Percentiles rank a stretch among this genome's conserved stretches.
These are phyloP conservation scores for Chrysopilus asiliformis DNA, from an alignment of 2,888 invertebrate genomes.

Conservation along the genomic window DNA sequence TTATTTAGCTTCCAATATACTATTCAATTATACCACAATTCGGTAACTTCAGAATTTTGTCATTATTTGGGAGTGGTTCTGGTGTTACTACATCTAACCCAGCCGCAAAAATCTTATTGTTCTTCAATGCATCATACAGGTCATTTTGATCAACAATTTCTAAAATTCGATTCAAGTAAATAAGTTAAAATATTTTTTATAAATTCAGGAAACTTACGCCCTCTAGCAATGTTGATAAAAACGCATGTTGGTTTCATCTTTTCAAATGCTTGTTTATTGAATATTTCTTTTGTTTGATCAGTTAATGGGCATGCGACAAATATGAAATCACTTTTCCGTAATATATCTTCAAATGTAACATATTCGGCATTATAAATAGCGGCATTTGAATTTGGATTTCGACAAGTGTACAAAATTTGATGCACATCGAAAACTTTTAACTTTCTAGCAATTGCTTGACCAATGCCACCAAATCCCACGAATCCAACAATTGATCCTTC, in stretches of 20 bases:
- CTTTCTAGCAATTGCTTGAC: constrained; percentile 57
- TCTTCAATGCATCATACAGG: constrained; percentile 60
- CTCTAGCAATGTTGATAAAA: constrained; percentile 58
- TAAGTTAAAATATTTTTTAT: too few relatives aligned
- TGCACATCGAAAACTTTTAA: constrained; percentile 59
- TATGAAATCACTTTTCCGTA: constrained; percentile 58
- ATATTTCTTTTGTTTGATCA: constrained; percentile 50
- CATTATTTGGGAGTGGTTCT: constrained; percentile 72
- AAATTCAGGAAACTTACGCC: constrained; percentile 38
- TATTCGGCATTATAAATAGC: constrained; percentile 45
- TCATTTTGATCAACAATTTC: constrained; percentile 66
- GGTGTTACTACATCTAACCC: constrained; percentile 87
- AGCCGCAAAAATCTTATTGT: constrained; percentile 65
- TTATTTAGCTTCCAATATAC: too few relatives aligned
- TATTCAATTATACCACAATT: constrained; percentile 87
- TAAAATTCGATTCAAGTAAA: too few relatives aligned
- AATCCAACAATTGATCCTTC: constrained; percentile 67
- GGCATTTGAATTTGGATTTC: constrained; percentile 49
- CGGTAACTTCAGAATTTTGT: constrained; percentile 59
- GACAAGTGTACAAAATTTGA: constrained; percentile 62
- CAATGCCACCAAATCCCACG: constrained; percentile 70
- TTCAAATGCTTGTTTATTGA: constrained; percentile 49
- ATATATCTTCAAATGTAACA: constrained; percentile 48
- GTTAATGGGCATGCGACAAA: constrained; percentile 52
- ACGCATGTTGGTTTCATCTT: constrained; percentile 63